Conservation (phyloP, 2,113 vertebrate species). For the Crotophaga sulcirostris region DNA sequence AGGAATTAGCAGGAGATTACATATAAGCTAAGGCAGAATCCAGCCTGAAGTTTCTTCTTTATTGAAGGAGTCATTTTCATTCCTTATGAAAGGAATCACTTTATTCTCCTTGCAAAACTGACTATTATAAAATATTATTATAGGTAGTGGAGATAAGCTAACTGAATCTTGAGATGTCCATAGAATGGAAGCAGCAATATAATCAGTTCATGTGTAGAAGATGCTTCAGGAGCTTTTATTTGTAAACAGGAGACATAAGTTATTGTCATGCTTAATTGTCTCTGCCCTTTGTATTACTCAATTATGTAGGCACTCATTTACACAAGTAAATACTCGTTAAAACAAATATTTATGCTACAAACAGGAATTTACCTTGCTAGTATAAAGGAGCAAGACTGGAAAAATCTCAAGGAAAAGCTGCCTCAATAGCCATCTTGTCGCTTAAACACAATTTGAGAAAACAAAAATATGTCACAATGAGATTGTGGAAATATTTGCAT, state of each 20-base stretch:
- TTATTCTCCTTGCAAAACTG: not conserved
- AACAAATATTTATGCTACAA: conserved; percentile 31
- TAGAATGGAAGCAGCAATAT: not conserved
- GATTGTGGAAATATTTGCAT: conserved; percentile 10
- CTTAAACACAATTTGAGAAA: not conserved
- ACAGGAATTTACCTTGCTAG: conserved; percentile 26
- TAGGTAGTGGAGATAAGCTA: not conserved
- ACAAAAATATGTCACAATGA: not conserved
- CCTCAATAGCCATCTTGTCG: not conserved
- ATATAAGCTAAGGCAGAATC: not conserved
- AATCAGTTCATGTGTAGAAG: conserved; percentile 44
- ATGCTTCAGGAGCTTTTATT: conserved; percentile 49
- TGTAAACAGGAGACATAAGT: conserved; percentile 58
- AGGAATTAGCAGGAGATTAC: not conserved
- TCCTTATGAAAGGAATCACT: not conserved
- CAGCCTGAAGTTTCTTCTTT: not conserved
- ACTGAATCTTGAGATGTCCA: not conserved
- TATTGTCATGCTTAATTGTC: conserved; percentile 53
- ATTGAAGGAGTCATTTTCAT: not conserved
- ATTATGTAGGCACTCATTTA: conserved; percentile 52
- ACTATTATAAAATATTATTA: not conserved
- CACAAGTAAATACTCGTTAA: conserved; percentile 56
- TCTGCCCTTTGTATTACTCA: conserved; percentile 50
- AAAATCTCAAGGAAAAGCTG: not conserved
- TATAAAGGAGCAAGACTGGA: conserved; percentile 3